These are phyloP conservation scores for Pollachius pollachius DNA, from an alignment of 2,113 vertebrate genomes.

Conservation along the genomic window DNA sequence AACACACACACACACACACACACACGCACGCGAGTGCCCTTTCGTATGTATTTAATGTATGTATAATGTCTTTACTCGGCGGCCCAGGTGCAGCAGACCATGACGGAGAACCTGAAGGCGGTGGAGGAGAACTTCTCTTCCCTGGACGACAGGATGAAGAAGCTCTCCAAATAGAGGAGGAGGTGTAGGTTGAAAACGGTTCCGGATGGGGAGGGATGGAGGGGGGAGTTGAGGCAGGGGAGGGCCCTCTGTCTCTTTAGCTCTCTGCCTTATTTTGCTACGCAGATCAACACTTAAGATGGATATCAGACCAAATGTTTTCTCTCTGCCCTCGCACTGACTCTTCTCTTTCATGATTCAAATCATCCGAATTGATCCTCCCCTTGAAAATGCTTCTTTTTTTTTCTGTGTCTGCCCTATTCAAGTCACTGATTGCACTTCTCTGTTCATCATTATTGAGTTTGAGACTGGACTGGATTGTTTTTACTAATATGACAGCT, in stretches of 20 bases:
- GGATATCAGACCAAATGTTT: conserved; percentile 59
- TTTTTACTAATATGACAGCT: conserved; percentile 49
- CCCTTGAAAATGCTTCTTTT: conserved; percentile 16
- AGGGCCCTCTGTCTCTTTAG: conserved; percentile 30
- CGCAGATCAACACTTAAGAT: conserved; percentile 42
- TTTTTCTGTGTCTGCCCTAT: conserved; percentile 15
- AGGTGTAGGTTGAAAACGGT: conserved; percentile 33
- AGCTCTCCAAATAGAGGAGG: conserved; percentile 78
- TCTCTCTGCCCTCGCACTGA: conserved; percentile 30
- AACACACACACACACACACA: too few species aligned
- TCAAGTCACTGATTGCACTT: conserved; percentile 32
- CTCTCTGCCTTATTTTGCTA: conserved; percentile 43
- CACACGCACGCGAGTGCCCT: too few species aligned
- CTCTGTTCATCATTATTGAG: conserved; percentile 17
- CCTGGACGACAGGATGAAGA: conserved; percentile 85
- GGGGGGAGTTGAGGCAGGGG: conserved; percentile 37
- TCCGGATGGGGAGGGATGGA: conserved; percentile 42
- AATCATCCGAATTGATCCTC: conserved; percentile 16
- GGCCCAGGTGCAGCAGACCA: conserved; percentile 85
- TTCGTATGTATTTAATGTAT: not conserved
- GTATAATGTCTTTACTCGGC: not conserved
- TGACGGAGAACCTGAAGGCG: conserved; percentile 84
- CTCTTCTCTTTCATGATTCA: conserved; percentile 33
- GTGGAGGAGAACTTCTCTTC: conserved; percentile 85
- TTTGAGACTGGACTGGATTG: conserved; percentile 48